phyloP scores from a whole-genome alignment of 2,888 invertebrate species.

The Eilema griseolum region DNA sequence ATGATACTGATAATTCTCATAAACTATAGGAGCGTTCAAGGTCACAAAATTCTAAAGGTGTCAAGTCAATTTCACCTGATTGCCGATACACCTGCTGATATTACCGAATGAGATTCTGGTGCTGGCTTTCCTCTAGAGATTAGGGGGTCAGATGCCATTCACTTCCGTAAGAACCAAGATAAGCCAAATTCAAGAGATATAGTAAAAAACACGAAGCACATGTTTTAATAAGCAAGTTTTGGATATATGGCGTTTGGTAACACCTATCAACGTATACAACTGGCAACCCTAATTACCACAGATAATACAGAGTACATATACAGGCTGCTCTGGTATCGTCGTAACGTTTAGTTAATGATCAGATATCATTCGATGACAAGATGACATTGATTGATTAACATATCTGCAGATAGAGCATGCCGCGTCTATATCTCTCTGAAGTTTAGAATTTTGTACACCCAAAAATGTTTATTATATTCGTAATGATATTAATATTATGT shows the following conservation, averaged over 20 bases:
- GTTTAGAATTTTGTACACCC: not conserved
- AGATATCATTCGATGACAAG: conserved; percentile 29
- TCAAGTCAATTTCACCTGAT: not conserved
- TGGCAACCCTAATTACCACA: conserved; percentile 27
- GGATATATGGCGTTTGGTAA: not conserved
- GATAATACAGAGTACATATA: conserved; percentile 18
- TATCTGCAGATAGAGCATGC: conserved; percentile 32
- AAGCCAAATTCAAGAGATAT: not conserved
- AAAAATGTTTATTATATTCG: not conserved
- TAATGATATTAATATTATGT: not conserved
- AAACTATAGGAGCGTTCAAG: not conserved
- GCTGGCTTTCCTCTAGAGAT: not conserved
- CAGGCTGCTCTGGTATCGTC: conserved; percentile 20
- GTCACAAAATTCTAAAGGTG: not conserved
- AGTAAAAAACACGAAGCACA: not conserved
- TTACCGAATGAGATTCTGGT: not conserved
- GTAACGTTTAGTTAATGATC: conserved; percentile 47
- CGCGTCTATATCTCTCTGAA: conserved; percentile 9
- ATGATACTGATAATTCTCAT: too few relatives aligned
- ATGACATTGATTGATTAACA: conserved; percentile 38
- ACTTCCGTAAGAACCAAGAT: not conserved
- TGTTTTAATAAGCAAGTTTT: not conserved
- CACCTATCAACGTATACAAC: not conserved
- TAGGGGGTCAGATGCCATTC: not conserved
- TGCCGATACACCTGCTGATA: not conserved